Percentiles rank a stretch among this genome's conserved stretches.
phyloP scores from a whole-genome alignment of 2,888 invertebrate genomes.

The Drosophila prolongata region DNA sequence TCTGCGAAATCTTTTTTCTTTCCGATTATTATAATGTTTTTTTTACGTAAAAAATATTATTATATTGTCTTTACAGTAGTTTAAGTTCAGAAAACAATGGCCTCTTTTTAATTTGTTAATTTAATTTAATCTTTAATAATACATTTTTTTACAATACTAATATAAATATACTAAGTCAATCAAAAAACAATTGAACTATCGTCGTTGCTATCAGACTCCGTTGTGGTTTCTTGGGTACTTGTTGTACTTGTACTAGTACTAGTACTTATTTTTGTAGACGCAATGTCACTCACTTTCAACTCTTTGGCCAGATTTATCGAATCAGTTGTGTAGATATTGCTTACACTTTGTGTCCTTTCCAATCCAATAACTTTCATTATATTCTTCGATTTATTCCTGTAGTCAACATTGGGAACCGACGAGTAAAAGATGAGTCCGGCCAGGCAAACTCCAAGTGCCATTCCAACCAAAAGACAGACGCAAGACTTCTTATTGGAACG shows the following conservation, averaged over 20 bases:
- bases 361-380: slow-evolving; percentile 1
- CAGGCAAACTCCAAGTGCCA: slow-evolving; percentile 9
- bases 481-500: slow-evolving; percentile 2
- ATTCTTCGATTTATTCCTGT: background rate
- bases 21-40: no score
- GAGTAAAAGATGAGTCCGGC: slow-evolving; percentile 25
- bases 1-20: no score
- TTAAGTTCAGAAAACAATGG: no score
- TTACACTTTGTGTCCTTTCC: background rate
- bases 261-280: background rate
- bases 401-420: background rate
- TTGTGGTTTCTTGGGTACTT: background rate
- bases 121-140: no score
- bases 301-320: background rate
- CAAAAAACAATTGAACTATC: background rate
- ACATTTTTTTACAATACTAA: background rate
- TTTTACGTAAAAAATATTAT: background rate
- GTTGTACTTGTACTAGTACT: background rate
- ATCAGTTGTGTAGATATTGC: background rate
- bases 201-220: background rate
- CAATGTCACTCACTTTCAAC: background rate
- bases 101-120: no score
- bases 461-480: background rate
- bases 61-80: no score
- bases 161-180: background rate